These are phyloP conservation scores for Caranx ignobilis DNA, from an alignment of 2,113 vertebrate species.

Conservation along the genomic window DNA sequence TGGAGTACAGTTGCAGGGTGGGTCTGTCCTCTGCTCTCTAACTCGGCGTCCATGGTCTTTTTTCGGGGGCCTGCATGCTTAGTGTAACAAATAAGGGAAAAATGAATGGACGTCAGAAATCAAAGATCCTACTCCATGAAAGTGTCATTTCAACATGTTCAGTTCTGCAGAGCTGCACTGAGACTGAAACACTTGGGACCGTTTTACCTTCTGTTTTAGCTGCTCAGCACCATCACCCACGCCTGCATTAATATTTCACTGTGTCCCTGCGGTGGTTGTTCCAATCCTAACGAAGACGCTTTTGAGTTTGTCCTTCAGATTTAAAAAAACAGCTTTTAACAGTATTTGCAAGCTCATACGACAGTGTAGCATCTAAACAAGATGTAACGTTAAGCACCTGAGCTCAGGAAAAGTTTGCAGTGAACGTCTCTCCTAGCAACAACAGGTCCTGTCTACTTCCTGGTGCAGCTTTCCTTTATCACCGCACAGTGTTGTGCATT, in stretches of 20 bases:
- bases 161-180: background rate
- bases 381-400: slow-evolving; percentile 14
- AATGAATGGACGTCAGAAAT: background rate
- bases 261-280: background rate
- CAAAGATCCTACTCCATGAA: background rate
- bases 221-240: background rate
- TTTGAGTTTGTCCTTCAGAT: slow-evolving; percentile 39
- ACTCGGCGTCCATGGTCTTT: background rate
- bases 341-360: slow-evolving; percentile 10
- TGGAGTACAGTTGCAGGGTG: slow-evolving; percentile 32
- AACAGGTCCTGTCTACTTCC: slow-evolving; percentile 3
- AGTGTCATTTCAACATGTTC: background rate
- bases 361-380: slow-evolving; percentile 10
- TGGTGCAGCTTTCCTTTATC: background rate
- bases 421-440: slow-evolving; percentile 13
- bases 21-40: slow-evolving; percentile 1
- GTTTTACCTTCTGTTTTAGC: background rate
- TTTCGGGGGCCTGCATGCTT: background rate
- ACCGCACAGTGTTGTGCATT: slow-evolving; percentile 3
- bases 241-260: slow-evolving; percentile 25
- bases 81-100: background rate
- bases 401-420: slow-evolving; percentile 26
- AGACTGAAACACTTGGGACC: background rate
- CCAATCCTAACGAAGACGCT: background rate
- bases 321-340: slow-evolving; percentile 17